Base-by-base conservation (phyloP, 2,888 invertebrate genomes). In the Drosophila tripunctata region DNA sequence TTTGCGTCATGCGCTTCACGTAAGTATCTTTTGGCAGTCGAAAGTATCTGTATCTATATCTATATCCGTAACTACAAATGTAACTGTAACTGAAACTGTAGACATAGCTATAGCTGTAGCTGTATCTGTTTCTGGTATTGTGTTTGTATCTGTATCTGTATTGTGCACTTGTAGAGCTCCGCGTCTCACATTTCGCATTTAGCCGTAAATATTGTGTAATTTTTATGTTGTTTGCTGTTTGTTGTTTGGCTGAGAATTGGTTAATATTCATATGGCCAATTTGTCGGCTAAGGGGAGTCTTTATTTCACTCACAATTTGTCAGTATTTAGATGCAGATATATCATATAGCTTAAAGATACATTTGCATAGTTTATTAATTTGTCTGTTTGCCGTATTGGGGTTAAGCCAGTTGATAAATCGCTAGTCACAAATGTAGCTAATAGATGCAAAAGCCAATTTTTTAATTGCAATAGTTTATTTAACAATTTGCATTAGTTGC, bases 311-410 rank as follows among this genome's bases (percentile, higher is more conserved):
- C 65, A 61, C 71, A 63, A 67, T 77, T 75, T 71, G 75, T 75
- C 67, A 75, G 6, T 24, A 19, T 15, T 36, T 47, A 36, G n/a
- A 19, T 35, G 15, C 45, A 27, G n/a, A 54, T 22, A 36, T 38
- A 40, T n/a, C n/a, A n/a, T 57, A 35, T 57, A 33, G 30, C 27
- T 52, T 35, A 48, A 51, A 63, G 70, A 61, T 45, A 56, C 54
- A 84, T 67, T 73, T 73, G 70, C 83, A 83, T 78, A 69, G 70
- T 63, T 67, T 60, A 76, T 75, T 73, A 83, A 80, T 76, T 83
- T 65, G 63, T 15, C 36, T 35, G 54, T 35, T 24, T 33, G n/a
- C n/a, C n/a, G 3, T 19, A 10, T 62, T 61, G 47, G 19, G 69
- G 41, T 57, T 75, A 78, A 81, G 54, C 63, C 58, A 33, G 63